Evolutionary conservation across 2,113 vertebrate genomes (phyloP).

Genomic region (Drymodes brunneopygia): DNA sequence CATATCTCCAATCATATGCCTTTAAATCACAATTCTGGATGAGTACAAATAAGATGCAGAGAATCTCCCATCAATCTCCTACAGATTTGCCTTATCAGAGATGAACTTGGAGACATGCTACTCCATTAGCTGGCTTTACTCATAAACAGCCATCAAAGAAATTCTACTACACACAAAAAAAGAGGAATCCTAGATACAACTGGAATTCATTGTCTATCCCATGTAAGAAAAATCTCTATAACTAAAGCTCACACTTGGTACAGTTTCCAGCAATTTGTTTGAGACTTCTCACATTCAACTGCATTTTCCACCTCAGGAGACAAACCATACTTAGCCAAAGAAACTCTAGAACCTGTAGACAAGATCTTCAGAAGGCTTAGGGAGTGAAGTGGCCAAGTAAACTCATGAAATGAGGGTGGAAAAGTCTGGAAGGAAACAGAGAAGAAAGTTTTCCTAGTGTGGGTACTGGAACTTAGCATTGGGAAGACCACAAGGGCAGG

Average conservation of each 20-base stretch:
- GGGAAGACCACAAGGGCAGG: not conserved
- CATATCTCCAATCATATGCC: constrained; percentile 1
- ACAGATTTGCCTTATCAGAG: constrained; percentile 14
- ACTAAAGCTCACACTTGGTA: not conserved
- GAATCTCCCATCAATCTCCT: not conserved
- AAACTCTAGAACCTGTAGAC: not conserved
- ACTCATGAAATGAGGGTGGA: not conserved
- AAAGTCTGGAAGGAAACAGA: not conserved
- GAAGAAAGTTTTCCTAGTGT: not conserved
- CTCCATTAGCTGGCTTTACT: not conserved
- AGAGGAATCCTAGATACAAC: not conserved
- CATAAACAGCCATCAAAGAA: not conserved
- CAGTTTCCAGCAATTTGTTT: not conserved
- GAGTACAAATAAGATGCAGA: not conserved
- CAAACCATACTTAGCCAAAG: not conserved
- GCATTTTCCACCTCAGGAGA: not conserved
- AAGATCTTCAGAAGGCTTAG: not conserved
- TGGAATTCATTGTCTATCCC: not conserved
- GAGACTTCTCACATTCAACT: not conserved
- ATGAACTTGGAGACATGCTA: not conserved
- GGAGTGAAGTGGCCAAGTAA: not conserved
- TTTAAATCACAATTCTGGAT: constrained; percentile 46
- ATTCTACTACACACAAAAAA: not conserved
- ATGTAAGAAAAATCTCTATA: not conserved
- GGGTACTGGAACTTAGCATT: not conserved